Evolutionary conservation across 2,113 vertebrate species (phyloP).

Genomic region (Stigmatopora argus): DNA sequence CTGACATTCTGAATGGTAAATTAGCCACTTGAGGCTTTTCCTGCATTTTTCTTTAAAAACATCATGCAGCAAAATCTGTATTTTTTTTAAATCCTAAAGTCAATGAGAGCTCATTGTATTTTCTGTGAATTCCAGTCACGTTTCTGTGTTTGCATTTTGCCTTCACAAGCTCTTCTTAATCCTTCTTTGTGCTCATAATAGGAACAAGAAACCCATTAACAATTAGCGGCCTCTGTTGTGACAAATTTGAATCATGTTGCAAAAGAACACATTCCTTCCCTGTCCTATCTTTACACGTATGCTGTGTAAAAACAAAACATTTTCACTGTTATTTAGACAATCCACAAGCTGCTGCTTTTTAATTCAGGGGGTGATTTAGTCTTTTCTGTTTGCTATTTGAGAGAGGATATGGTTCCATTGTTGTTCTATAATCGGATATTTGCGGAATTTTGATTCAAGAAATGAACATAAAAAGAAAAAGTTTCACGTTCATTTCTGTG

Average conservation of each 20-base stretch:
- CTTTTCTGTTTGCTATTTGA: conserved; percentile 43
- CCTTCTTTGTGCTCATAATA: conserved; percentile 12
- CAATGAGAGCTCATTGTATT: conserved; percentile 6
- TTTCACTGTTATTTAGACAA: conserved; percentile 61
- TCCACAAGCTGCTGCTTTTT: conserved; percentile 31
- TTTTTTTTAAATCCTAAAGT: neutral
- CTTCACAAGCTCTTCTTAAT: conserved; percentile 10
- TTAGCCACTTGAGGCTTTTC: conserved; percentile 7
- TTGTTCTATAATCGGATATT: conserved; percentile 29
- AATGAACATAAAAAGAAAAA: conserved; percentile 7
- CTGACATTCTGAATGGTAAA: conserved; percentile 22
- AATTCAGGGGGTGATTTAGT: conserved; percentile 50
- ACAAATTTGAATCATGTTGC: conserved; percentile 4
- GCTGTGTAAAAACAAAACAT: conserved; percentile 52
- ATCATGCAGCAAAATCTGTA: neutral
- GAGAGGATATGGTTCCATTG: conserved; percentile 44
- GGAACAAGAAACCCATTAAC: conserved; percentile 13
- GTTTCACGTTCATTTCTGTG: conserved; percentile 21
- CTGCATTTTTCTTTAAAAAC: neutral
- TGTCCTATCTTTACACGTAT: conserved; percentile 33
- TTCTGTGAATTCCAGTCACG: neutral
- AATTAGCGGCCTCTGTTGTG: conserved; percentile 3
- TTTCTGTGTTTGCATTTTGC: conserved; percentile 5
- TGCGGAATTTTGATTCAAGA: conserved; percentile 14
- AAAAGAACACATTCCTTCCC: neutral